Conservation (phyloP, 1,140 invertebrate species). For the Ceratosolen solmsi region DNA sequence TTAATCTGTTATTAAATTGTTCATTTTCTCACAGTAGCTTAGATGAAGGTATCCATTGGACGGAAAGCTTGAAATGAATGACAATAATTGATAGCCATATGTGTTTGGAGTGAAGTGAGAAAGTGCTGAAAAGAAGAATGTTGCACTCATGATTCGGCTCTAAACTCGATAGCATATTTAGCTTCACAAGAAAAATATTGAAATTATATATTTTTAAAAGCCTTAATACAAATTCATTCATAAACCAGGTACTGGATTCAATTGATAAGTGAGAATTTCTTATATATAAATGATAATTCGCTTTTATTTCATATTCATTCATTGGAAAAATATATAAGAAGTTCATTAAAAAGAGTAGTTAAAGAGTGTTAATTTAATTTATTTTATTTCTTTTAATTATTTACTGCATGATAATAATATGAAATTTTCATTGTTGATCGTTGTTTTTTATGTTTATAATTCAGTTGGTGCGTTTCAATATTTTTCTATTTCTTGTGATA, state of each 20-base stretch:
- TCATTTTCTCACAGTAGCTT: background rate
- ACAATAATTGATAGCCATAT: background rate
- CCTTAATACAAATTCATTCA: constrained; percentile 18
- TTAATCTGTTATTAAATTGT: background rate
- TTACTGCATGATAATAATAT: too few species aligned
- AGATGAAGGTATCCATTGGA: background rate
- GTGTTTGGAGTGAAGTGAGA: background rate
- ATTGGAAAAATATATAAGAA: constrained; percentile 16
- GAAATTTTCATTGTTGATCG: background rate
- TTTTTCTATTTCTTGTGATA: constrained; percentile 35
- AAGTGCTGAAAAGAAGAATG: too few species aligned
- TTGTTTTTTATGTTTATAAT: background rate
- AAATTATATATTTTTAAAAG: too few species aligned
- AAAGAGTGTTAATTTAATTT: background rate
- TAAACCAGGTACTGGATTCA: background rate
- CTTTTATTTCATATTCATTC: background rate
- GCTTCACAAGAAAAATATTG: too few species aligned
- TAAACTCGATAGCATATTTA: background rate
- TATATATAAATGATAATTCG: background rate
- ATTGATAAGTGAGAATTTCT: background rate
- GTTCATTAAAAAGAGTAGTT: background rate
- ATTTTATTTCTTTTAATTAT: background rate
- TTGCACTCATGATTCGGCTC: background rate
- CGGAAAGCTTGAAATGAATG: background rate
- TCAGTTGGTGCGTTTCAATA: background rate